Evolutionary conservation across 2,888 invertebrate species (phyloP).

Genomic region (Trilocha varians): DNA sequence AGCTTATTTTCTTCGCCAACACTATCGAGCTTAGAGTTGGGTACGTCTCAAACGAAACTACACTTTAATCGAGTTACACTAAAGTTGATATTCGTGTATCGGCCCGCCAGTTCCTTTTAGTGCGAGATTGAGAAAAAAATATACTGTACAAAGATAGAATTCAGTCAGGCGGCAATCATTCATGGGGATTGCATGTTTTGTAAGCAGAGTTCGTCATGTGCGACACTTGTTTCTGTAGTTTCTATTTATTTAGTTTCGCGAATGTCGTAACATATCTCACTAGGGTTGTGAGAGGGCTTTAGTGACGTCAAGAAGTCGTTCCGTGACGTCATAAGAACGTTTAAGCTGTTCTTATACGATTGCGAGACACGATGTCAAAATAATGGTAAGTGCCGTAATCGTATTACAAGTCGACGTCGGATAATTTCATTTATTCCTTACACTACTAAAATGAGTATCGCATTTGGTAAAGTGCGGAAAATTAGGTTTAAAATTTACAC

Average conservation of each 20-base stretch:
- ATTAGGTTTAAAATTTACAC: not conserved
- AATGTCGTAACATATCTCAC: conserved; percentile 32
- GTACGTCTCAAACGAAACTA: conserved; percentile 23
- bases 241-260: conserved; percentile 46
- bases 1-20: conserved; percentile 72
- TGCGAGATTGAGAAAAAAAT: conserved; percentile 36
- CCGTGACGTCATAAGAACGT: conserved; percentile 17
- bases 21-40: conserved; percentile 63
- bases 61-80: not conserved
- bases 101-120: conserved; percentile 33
- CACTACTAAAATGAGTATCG: not conserved
- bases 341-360: conserved; percentile 17
- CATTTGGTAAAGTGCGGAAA: not conserved
- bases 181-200: conserved; percentile 58
- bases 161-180: conserved; percentile 55
- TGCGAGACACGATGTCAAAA: conserved; percentile 1
- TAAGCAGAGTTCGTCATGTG: conserved; percentile 43
- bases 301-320: conserved; percentile 27
- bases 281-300: conserved; percentile 18
- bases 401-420: not conserved
- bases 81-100: conserved; percentile 1
- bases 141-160: conserved; percentile 44
- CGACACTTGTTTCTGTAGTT: conserved; percentile 45
- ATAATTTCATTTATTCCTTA: not conserved
- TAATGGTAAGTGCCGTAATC: conserved; percentile 1